Percentiles rank a stretch among this genome's conserved stretches.
Conservation (phyloP, 2,797 vertebrate genomes). For the Sarcoramphus papa region DNA sequence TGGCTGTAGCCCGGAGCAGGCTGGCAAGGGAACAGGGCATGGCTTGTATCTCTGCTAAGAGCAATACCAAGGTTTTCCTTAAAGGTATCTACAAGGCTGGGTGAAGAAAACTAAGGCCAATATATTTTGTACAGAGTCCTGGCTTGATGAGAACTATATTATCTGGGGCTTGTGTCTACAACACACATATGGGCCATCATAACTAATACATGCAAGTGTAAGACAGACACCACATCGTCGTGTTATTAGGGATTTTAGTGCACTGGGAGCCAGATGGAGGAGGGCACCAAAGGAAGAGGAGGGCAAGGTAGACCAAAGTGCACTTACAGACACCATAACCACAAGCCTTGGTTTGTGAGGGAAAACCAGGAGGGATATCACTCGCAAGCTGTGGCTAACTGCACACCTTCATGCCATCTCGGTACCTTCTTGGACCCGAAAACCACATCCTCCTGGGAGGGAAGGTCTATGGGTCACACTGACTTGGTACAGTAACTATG, state of each 20-base stretch:
- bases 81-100: neutral
- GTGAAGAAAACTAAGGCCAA: neutral
- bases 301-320: neutral
- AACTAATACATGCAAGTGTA: neutral
- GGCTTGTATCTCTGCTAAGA: neutral
- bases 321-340: neutral
- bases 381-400: neutral
- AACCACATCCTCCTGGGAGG: neutral
- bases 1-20: neutral
- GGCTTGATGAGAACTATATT: neutral
- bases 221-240: neutral
- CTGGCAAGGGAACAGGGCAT: neutral
- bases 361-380: neutral
- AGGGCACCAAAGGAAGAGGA: neutral
- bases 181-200: neutral
- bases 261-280: neutral
- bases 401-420: neutral
- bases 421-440: rapidly evolving
- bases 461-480: neutral
- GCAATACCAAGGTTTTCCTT: neutral
- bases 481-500: neutral
- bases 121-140: neutral
- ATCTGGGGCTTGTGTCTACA: neutral
- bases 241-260: neutral
- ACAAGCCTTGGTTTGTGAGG: neutral